A percentile compares a stretch with the other conserved stretches of the same genome.
Evolutionary conservation across 1,140 invertebrate genomes (phyloP).

Genomic region (Eriosoma lanigerum): DNA sequence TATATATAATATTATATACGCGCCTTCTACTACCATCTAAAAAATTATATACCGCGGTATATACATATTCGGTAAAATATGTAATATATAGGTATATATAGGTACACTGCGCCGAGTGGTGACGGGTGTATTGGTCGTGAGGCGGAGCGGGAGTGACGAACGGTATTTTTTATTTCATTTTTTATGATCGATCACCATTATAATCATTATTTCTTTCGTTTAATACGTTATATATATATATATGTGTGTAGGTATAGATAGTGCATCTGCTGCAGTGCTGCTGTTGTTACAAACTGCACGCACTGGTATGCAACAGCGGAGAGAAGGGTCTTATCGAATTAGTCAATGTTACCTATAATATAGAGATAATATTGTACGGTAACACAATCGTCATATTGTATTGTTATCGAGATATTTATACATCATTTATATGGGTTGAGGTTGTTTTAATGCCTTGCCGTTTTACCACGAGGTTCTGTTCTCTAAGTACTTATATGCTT

Average conservation of each 20-base stretch:
- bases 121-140: not conserved
- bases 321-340: not conserved
- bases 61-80: too few relatives aligned
- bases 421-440: too few relatives aligned
- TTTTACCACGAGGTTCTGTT: too few relatives aligned
- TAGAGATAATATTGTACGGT: not conserved
- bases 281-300: not conserved
- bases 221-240: not conserved
- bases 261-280: not conserved
- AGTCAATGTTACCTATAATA: constrained; percentile 6
- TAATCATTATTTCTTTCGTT: not conserved
- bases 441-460: too few relatives aligned
- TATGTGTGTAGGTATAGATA: too few relatives aligned
- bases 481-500: too few relatives aligned
- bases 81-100: not conserved
- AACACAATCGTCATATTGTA: too few relatives aligned
- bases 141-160: not conserved
- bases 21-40: too few relatives aligned
- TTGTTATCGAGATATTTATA: too few relatives aligned
- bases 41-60: too few relatives aligned
- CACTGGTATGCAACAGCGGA: not conserved
- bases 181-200: constrained; percentile 33
- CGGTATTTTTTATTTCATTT: not conserved
- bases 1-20: too few relatives aligned
- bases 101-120: not conserved